Evolutionary conservation across 2,113 vertebrate species (phyloP).

Genomic region (Xiphophorus maculatus): DNA sequence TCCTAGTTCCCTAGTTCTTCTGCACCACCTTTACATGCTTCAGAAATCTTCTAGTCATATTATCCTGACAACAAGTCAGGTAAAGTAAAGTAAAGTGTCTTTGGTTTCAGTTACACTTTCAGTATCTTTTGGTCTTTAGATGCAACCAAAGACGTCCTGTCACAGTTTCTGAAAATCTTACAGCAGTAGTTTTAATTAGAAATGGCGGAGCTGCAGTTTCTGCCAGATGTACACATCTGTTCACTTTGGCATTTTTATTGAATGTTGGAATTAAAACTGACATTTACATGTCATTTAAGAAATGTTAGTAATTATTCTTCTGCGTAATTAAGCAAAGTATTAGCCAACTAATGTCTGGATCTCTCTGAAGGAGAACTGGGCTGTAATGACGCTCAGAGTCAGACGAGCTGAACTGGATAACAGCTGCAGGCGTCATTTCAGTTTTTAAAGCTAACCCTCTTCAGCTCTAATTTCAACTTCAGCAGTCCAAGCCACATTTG

Average conservation of each 20-base stretch:
- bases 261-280: neutral
- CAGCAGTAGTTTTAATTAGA: neutral
- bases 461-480: slow-evolving; percentile 23
- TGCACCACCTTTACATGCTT: too few species aligned
- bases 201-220: too few species aligned
- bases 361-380: neutral
- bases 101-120: too few species aligned
- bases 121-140: neutral
- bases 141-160: neutral
- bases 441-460: slow-evolving; percentile 1
- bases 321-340: neutral
- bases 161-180: neutral
- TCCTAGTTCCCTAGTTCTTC: too few species aligned
- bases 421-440: slow-evolving; percentile 34
- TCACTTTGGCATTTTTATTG: too few species aligned
- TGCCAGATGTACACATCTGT: too few species aligned
- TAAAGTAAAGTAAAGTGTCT: too few species aligned
- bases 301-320: neutral
- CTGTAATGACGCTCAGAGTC: neutral
- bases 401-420: slow-evolving; percentile 8
- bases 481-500: slow-evolving; percentile 28
- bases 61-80: too few species aligned
- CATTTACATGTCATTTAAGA: neutral
- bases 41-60: too few species aligned
- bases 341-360: neutral